A percentile compares a stretch with the other conserved stretches of the same genome.
phyloP scores from a whole-genome alignment of 1,140 invertebrate species.

The Leptinotarsa undecemlineata region DNA sequence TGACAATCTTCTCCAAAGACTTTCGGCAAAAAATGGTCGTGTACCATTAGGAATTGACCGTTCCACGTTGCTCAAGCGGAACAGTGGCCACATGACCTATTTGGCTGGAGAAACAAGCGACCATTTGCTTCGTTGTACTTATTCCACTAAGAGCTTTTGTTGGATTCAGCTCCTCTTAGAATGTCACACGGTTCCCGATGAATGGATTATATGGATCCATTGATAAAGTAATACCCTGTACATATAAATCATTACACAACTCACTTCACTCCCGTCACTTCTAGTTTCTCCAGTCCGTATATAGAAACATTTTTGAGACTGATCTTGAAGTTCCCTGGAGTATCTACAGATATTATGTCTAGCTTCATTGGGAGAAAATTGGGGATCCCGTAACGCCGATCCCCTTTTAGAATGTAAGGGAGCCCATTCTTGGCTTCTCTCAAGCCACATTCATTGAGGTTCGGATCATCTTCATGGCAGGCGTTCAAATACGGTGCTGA shows the following conservation, averaged over 20 bases:
- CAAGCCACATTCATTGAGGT: constrained; percentile 21
- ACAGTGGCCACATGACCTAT: too few relatives aligned
- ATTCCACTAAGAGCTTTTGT: too few relatives aligned
- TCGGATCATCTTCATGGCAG: constrained; percentile 9
- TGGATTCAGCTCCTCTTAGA: too few relatives aligned
- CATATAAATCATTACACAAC: not conserved
- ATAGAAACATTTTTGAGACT: not conserved
- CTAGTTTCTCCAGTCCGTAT: not conserved
- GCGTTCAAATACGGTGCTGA: constrained; percentile 23
- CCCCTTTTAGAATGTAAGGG: constrained; percentile 23
- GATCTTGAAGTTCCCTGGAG: constrained; percentile 14
- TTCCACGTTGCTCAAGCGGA: too few relatives aligned
- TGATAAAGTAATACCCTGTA: too few relatives aligned
- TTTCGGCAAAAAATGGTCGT: too few relatives aligned
- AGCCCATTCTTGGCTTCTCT: constrained; percentile 13
- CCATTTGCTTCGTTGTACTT: too few relatives aligned
- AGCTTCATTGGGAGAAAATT: constrained; percentile 12
- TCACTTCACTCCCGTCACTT: not conserved
- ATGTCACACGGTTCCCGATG: too few relatives aligned
- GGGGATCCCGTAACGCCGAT: constrained; percentile 17
- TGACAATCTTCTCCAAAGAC: too few relatives aligned
- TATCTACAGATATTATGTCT: not conserved
- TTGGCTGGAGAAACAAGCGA: too few relatives aligned
- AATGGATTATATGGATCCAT: too few relatives aligned
- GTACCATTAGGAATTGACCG: too few relatives aligned